Percentiles rank a stretch among this genome's conserved stretches.
These are phyloP conservation scores for Maconellicoccus hirsutus DNA, from an alignment of 1,140 invertebrate genomes.

Conservation along the genomic window DNA sequence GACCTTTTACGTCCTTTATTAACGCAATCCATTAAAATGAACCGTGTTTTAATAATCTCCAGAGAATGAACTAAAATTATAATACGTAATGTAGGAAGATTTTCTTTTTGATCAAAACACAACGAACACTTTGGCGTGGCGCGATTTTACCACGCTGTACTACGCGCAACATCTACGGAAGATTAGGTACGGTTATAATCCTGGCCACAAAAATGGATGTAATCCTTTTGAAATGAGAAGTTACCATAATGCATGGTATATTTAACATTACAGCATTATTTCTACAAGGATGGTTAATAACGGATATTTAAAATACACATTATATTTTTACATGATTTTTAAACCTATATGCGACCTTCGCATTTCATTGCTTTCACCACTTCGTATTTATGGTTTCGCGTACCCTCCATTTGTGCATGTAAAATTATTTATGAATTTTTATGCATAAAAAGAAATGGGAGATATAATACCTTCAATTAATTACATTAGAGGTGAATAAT, in stretches of 20 bases:
- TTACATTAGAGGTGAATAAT: too few relatives aligned
- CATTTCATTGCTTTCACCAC: too few relatives aligned
- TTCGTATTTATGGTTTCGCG: too few relatives aligned
- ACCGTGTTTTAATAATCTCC: slow-evolving; percentile 3
- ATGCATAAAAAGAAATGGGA: too few relatives aligned
- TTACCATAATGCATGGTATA: not conserved
- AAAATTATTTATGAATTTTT: too few relatives aligned
- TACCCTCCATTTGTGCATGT: too few relatives aligned
- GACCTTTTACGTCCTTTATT: not conserved
- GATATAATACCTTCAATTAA: too few relatives aligned
- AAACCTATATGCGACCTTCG: too few relatives aligned
- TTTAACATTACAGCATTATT: not conserved
- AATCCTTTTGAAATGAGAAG: not conserved
- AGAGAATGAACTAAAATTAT: not conserved
- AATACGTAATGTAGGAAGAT: not conserved
- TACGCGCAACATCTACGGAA: not conserved
- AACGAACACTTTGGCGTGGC: not conserved
- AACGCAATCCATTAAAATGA: not conserved
- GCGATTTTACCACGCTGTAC: not conserved
- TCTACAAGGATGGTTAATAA: not conserved
- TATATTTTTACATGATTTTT: too few relatives aligned
- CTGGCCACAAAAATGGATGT: not conserved
- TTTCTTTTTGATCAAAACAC: not conserved
- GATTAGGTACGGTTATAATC: not conserved
- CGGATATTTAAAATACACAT: not conserved